Conservation (phyloP, 2,113 vertebrate species). For the Otus sunia region DNA sequence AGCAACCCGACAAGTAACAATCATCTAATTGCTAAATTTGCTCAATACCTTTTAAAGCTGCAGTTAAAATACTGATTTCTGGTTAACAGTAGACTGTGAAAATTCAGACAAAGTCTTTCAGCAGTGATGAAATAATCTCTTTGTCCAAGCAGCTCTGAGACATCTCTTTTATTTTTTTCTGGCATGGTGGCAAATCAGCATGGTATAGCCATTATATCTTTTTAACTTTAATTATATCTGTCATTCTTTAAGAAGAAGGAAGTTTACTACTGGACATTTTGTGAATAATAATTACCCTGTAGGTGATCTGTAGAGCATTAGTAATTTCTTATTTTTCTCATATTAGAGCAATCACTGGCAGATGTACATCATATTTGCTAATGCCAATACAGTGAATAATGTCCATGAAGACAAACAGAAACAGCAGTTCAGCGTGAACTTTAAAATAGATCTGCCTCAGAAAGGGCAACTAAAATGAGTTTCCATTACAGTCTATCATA, state of each 20-base stretch:
- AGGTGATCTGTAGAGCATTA: not conserved
- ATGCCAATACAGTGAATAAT: not conserved
- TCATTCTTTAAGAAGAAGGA: not conserved
- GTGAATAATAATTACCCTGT: not conserved
- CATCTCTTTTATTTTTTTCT: not conserved
- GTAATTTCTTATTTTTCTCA: not conserved
- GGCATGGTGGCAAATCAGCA: not conserved
- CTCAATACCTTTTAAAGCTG: not conserved
- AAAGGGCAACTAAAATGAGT: constrained; percentile 22
- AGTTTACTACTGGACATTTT: not conserved
- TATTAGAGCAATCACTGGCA: not conserved
- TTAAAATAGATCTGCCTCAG: not conserved
- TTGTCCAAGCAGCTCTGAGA: not conserved
- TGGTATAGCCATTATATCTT: not conserved
- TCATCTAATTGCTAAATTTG: not conserved
- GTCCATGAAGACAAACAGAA: not conserved
- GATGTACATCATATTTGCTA: not conserved
- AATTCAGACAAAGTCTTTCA: not conserved
- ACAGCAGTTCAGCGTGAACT: constrained; percentile 34
- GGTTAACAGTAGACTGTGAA: not conserved
- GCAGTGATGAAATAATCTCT: not conserved
- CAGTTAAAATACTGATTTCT: not conserved
- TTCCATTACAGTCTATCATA: not conserved
- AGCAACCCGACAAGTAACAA: not conserved
- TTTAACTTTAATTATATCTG: not conserved